Evolutionary conservation across 2,797 vertebrate species (phyloP).

Genomic region (Acomys russatus): DNA sequence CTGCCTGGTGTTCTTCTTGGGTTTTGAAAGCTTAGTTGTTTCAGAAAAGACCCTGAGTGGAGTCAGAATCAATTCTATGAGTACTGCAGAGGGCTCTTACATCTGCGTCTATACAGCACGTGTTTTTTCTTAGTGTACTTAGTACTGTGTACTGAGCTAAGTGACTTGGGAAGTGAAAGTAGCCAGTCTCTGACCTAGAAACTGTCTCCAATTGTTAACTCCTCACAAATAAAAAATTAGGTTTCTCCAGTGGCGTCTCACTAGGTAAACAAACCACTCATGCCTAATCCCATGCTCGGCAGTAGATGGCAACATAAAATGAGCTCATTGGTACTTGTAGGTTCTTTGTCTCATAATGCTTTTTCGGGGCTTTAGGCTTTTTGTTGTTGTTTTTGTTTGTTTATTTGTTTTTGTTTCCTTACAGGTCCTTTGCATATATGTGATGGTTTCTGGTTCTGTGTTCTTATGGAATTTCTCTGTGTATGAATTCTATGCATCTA

Average conservation of each 20-base stretch:
- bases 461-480: neutral
- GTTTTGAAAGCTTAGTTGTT: constrained; percentile 57
- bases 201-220: neutral
- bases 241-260: neutral
- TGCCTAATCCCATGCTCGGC: neutral
- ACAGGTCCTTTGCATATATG: neutral
- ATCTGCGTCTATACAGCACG: constrained; percentile 56
- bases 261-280: neutral
- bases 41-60: constrained; percentile 63
- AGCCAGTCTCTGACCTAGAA: constrained; percentile 60
- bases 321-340: neutral
- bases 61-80: constrained; percentile 61
- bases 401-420: neutral
- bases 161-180: constrained; percentile 69
- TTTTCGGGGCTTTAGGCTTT: neutral
- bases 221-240: neutral
- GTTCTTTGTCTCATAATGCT: neutral
- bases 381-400: neutral
- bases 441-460: neutral
- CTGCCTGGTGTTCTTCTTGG: constrained; percentile 12
- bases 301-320: neutral
- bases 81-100: constrained; percentile 63
- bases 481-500: neutral
- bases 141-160: constrained; percentile 69
- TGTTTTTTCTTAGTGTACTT: constrained; percentile 79